Percentiles rank a stretch among this genome's conserved stretches.
Conservation (phyloP, 2,888 invertebrate genomes). For the Sarcophaga rosellei region DNA sequence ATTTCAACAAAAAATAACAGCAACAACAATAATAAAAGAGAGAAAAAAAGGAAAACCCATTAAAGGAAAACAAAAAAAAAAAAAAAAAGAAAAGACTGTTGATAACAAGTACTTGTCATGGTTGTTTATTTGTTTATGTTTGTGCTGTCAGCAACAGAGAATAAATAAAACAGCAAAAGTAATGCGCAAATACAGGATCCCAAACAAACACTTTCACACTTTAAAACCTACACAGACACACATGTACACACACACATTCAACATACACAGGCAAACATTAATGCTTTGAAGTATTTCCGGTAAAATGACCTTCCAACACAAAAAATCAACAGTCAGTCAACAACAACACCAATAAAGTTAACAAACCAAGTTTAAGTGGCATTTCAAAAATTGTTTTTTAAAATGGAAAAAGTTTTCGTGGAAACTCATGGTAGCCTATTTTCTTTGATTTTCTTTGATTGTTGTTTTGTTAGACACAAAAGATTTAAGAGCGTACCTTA, state of each 20-base stretch:
- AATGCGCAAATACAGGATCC: background rate
- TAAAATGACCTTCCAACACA: too few species aligned
- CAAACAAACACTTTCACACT: background rate
- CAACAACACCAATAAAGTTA: too few species aligned
- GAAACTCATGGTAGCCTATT: too few species aligned
- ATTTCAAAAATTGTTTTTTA: too few species aligned
- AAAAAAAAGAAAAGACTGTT: constrained; percentile 7
- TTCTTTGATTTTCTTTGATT: too few species aligned
- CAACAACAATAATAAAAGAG: background rate
- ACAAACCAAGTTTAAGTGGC: too few species aligned
- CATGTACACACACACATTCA: background rate
- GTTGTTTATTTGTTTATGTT: background rate
- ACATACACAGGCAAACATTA: background rate
- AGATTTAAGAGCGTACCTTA: too few species aligned
- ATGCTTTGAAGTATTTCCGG: background rate
- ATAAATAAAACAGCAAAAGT: constrained; percentile 1
- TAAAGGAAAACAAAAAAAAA: background rate
- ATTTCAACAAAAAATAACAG: background rate
- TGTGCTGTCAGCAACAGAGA: constrained; percentile 15
- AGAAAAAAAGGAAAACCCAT: background rate
- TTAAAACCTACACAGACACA: background rate
- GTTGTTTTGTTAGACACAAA: too few species aligned
- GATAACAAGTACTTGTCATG: constrained; percentile 32
- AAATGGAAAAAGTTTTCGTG: too few species aligned
- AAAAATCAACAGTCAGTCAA: too few species aligned